Evolutionary conservation across 2,888 invertebrate genomes (phyloP), one percentile per base, ranked within the genome.

Genomic region (Athalia cordata): DNA sequence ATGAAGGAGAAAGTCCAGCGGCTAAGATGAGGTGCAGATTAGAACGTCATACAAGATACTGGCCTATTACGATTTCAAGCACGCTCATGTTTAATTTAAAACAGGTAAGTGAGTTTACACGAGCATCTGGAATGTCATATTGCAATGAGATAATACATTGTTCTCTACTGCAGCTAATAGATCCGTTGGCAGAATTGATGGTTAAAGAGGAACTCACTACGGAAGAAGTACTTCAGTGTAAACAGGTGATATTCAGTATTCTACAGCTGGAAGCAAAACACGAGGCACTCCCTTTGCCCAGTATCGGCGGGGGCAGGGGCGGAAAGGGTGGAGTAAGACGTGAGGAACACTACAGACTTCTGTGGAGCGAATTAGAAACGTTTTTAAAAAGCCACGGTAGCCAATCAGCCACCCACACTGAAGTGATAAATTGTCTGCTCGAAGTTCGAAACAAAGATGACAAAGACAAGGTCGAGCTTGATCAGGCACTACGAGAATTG

Each of bases 331-430:
- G 87, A 5, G 86, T 87, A 50, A 85, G 87, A 43, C 93, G 95
- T 81, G 97, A 98, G 84, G 98, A 98, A 86, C 97, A 97, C 85
- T 98, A 98, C 91, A 94, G 96, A 66, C 93, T 96, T 49, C 93
- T 98, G 89, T 99, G 98, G 96, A 93, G 93, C 50, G 98, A 99
- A 88, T 89, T 98, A 68, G 98, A 98, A 88, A 94, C 94, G 9
- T 92, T 98, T 57, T 91, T 98, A 0, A 94, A 96, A 77, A 93
- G 95, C 47, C 95, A 95, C 76, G 84, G 88, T 0, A 85, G 81
- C 62, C 89, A 85, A 70, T 95, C 97, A 0, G 92, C 94, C 4
- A 94, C 94, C 82, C 98, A 98, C 87, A 93, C 94, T 80, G 93
- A 94, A 79, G 92, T 98, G 15, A 91, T 97, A 66, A 94, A 95